A percentile compares a stretch with the other conserved stretches of the same genome.
Evolutionary conservation across 2,888 invertebrate genomes (phyloP).

Genomic region (Leptopilina drosophilae): DNA sequence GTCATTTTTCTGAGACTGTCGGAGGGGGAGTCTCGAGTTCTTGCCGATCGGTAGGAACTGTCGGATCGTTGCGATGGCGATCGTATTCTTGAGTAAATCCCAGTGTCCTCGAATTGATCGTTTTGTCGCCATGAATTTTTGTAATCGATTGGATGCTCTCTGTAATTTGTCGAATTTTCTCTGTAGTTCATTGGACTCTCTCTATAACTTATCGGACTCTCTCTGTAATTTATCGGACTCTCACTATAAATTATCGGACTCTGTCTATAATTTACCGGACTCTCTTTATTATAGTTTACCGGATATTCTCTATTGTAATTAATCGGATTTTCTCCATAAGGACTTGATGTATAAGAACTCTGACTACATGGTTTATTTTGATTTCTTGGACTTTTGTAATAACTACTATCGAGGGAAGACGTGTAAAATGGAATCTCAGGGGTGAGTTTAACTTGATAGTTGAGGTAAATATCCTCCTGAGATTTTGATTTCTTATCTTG

Average conservation of each 20-base stretch:
- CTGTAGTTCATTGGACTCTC: background rate
- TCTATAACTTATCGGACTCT: background rate
- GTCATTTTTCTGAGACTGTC: no score
- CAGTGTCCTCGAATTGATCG: background rate
- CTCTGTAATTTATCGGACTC: background rate
- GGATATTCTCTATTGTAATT: no score
- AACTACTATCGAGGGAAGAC: background rate
- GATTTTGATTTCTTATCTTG: conserved; percentile 18
- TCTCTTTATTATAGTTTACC: background rate
- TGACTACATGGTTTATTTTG: no score
- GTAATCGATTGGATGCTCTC: background rate
- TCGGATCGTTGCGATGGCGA: conserved; percentile 23
- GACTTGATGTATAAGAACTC: no score
- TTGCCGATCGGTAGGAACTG: background rate
- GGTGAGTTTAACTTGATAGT: background rate
- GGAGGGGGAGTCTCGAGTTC: conserved; percentile 3
- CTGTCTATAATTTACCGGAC: background rate
- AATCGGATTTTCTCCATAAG: no score
- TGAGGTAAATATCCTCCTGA: conserved; percentile 14
- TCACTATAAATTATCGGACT: background rate
- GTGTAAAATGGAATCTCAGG: background rate
- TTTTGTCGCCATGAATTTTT: background rate
- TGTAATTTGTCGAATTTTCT: background rate
- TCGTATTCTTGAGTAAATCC: conserved; percentile 38
- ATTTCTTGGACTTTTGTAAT: background rate